phyloP scores from a whole-genome alignment of 2,888 invertebrate species.

The Isotomurus palustris region DNA sequence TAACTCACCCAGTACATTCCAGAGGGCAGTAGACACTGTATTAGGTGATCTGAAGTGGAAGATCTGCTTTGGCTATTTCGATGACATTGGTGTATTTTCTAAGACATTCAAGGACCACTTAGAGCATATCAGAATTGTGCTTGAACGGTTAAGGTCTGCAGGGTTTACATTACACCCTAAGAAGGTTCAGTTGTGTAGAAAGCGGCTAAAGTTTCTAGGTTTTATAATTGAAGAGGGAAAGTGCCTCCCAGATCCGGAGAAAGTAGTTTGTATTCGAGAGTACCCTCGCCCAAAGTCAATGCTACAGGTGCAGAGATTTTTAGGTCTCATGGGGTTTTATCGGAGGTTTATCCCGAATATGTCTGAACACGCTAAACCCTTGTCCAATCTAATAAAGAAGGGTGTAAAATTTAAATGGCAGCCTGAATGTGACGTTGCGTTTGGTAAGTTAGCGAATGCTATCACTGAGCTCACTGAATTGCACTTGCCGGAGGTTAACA shows the following conservation, averaged over 20 bases:
- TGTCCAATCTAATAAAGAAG: constrained; percentile 22
- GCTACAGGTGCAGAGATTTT: constrained; percentile 19
- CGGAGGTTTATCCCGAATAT: constrained; percentile 23
- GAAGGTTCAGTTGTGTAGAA: constrained; percentile 36
- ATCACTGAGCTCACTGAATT: constrained; percentile 34
- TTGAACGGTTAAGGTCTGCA: constrained; percentile 11
- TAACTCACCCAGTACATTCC: constrained; percentile 48
- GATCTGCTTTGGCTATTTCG: constrained; percentile 46
- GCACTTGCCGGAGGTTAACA: constrained; percentile 16
- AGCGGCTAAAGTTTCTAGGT: constrained; percentile 48
- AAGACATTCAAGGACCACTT: constrained; percentile 32
- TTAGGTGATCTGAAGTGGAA: constrained; percentile 46
- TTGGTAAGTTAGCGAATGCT: constrained; percentile 8
- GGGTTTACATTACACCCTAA: constrained; percentile 42
- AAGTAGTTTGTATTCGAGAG: constrained; percentile 33
- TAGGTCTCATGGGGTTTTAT: constrained; percentile 33
- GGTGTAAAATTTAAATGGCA: constrained; percentile 17
- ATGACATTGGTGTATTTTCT: constrained; percentile 46
- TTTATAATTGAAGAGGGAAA: constrained; percentile 48
- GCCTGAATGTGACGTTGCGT: constrained; percentile 13
- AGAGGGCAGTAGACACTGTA: constrained; percentile 47
- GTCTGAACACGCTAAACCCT: constrained; percentile 18
- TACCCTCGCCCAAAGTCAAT: constrained; percentile 24
- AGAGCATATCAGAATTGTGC: constrained; percentile 23
- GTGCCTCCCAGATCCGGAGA: constrained; percentile 48